Conservation (phyloP, 2,797 vertebrate genomes). For the Glossophaga mutica region DNA sequence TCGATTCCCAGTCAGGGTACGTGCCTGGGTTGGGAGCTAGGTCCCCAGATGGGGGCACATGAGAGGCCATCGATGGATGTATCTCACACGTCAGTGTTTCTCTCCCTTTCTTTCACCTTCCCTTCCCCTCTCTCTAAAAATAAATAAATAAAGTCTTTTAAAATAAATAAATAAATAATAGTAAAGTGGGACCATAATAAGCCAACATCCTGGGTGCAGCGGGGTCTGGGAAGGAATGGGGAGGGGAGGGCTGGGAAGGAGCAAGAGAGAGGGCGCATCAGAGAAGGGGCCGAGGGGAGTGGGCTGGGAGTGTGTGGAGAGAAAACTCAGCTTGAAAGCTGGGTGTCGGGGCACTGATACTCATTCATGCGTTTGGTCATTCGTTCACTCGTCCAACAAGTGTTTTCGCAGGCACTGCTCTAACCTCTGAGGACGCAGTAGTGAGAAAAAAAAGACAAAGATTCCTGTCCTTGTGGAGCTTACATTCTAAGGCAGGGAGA, state of each 20-base stretch:
- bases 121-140: too few species aligned
- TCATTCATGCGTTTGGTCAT: background rate
- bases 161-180: too few species aligned
- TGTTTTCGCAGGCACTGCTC: background rate
- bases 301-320: background rate
- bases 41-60: too few species aligned
- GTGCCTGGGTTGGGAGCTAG: too few species aligned
- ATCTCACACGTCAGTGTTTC: too few species aligned
- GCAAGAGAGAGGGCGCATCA: background rate
- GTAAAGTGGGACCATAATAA: background rate
- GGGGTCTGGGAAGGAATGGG: background rate
- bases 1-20: too few species aligned
- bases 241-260: background rate
- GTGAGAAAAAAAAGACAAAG: background rate
- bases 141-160: too few species aligned
- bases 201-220: background rate
- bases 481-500: background rate
- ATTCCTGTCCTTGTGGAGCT: background rate
- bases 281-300: rapidly evolving
- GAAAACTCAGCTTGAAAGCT: background rate
- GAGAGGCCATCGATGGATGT: too few species aligned
- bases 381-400: background rate
- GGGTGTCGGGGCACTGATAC: background rate
- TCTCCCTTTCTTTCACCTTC: too few species aligned
- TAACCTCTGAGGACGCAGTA: background rate